Percentiles rank a stretch among this genome's conserved stretches.
These are phyloP conservation scores for Hafferia zeledoni DNA, from an alignment of 2,797 vertebrate genomes.

Conservation along the genomic window DNA sequence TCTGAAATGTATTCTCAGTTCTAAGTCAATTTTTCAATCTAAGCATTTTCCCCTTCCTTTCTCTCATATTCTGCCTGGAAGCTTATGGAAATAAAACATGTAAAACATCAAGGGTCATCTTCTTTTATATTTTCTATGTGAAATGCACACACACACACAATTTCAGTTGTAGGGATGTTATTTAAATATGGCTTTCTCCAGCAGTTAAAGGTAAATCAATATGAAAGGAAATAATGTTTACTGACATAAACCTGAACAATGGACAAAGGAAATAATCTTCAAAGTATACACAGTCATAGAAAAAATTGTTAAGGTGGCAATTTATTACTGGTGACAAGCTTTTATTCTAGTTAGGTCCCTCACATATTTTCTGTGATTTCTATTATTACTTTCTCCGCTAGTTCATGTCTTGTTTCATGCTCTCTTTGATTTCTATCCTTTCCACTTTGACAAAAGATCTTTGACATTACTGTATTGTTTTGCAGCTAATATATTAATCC, in stretches of 20 bases:
- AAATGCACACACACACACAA: not conserved
- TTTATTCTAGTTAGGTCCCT: not conserved
- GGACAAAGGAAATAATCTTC: not conserved
- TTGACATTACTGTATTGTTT: not conserved
- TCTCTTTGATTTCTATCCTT: not conserved
- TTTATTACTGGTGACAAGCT: not conserved
- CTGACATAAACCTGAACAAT: not conserved
- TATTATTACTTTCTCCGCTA: not conserved
- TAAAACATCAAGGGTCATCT: not conserved
- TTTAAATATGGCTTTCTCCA: slow-evolving; percentile 3
- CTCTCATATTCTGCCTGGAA: not conserved
- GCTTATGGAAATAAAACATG: not conserved
- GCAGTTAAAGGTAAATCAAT: not conserved
- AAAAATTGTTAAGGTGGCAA: not conserved
- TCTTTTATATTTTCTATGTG: not conserved
- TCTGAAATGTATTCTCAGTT: not conserved
- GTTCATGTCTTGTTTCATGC: not conserved
- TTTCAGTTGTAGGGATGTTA: not conserved
- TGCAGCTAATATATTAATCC: not conserved
- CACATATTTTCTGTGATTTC: not conserved
- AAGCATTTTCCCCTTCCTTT: not conserved
- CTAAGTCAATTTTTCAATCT: not conserved
- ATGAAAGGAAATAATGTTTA: not conserved
- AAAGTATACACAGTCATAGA: not conserved
- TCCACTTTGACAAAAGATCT: not conserved